These are phyloP conservation scores for Metridium senile DNA, from an alignment of 92 coral and sea anemone genomes.

Conservation along the genomic window DNA sequence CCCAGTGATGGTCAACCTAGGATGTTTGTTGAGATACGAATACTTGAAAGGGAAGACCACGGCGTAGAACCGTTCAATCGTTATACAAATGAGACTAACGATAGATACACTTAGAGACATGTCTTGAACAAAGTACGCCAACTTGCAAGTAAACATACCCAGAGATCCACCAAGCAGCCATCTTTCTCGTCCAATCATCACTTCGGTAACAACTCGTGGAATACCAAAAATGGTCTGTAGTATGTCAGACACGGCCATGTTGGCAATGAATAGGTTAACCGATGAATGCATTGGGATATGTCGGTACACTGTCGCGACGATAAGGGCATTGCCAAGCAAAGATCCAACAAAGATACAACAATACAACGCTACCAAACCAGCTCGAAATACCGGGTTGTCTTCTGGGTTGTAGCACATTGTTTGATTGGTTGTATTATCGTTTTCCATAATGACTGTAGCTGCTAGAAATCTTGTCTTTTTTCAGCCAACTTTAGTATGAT, in stretches of 20 bases:
- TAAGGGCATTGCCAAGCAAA: constrained; percentile 22
- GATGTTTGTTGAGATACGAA: constrained; percentile 25
- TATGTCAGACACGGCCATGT: constrained; percentile 42
- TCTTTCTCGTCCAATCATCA: constrained; percentile 32
- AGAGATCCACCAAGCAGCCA: constrained; percentile 39
- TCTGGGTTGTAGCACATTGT: constrained; percentile 20
- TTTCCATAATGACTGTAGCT: not conserved
- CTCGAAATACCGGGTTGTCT: constrained; percentile 18
- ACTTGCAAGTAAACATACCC: constrained; percentile 62
- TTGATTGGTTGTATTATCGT: not conserved
- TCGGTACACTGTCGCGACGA: constrained; percentile 26
- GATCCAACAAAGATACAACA: constrained; percentile 25
- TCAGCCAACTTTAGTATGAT: too few relatives aligned
- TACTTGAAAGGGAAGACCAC: constrained; percentile 56
- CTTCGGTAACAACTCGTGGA: constrained; percentile 36
- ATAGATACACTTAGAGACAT: constrained; percentile 73
- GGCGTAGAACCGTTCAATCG: constrained; percentile 65
- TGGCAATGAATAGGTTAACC: constrained; percentile 34
- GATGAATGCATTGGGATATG: constrained; percentile 37
- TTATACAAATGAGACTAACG: constrained; percentile 57
- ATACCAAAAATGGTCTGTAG: constrained; percentile 37
- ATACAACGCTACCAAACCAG: constrained; percentile 23
- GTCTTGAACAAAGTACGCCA: constrained; percentile 60
- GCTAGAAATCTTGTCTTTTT: too few relatives aligned
- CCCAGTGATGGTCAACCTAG: constrained; percentile 5